Percentiles rank a stretch among this genome's conserved stretches.
These are phyloP conservation scores for Catagonus wagneri DNA, from an alignment of 2,113 vertebrate species.

Conservation along the genomic window DNA sequence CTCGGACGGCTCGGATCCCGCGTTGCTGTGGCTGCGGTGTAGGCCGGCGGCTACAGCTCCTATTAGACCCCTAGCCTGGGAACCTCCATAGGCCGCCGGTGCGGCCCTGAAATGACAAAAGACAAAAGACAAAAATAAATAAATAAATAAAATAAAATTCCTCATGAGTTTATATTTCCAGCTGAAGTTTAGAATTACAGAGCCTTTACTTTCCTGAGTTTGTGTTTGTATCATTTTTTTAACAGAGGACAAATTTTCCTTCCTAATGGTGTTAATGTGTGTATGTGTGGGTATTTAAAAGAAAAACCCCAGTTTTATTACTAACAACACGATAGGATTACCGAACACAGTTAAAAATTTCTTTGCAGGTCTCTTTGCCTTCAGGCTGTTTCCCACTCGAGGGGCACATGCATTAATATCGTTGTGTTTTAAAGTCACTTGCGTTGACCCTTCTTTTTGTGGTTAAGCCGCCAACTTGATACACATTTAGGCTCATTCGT, in stretches of 20 bases:
- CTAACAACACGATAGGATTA: too few relatives aligned
- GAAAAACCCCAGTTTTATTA: not conserved
- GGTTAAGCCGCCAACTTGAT: not conserved
- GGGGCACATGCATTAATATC: not conserved
- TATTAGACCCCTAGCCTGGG: too few relatives aligned
- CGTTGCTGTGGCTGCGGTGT: too few relatives aligned
- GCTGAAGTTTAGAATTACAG: not conserved
- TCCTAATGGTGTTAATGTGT: not conserved
- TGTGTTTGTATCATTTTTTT: not conserved
- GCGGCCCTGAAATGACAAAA: too few relatives aligned
- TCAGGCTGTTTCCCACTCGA: not conserved
- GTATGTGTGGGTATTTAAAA: not conserved
- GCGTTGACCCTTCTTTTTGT: not conserved
- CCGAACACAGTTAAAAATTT: not conserved
- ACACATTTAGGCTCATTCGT: not conserved
- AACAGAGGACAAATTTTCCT: not conserved
- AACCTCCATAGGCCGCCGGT: too few relatives aligned
- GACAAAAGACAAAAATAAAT: too few relatives aligned
- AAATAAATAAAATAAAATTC: too few relatives aligned
- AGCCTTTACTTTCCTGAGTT: constrained; percentile 3
- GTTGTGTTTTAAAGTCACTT: not conserved
- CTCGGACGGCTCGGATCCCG: too few relatives aligned
- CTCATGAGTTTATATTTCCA: constrained; percentile 12
- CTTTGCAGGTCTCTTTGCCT: not conserved
- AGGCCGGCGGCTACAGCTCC: too few relatives aligned